Evolutionary conservation across 1,140 invertebrate species (phyloP).

Genomic region (Drosophila kurseongensis): DNA sequence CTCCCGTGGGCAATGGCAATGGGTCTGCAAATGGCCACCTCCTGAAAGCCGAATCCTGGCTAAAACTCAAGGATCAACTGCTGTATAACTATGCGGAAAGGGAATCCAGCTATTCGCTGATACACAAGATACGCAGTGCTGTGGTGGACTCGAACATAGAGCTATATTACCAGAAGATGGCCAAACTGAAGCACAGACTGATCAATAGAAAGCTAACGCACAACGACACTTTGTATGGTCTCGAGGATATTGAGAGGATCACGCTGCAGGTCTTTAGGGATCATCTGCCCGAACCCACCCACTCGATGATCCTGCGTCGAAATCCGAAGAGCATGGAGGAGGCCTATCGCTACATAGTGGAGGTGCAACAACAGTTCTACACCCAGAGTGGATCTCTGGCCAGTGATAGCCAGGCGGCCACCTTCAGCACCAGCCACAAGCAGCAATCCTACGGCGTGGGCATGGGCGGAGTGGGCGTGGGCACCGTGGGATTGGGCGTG

Average conservation of each 20-base stretch:
- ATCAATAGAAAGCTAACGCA: constrained; percentile 69
- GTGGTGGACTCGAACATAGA: constrained; percentile 72
- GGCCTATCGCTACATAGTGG: constrained; percentile 73
- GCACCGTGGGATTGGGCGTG: constrained; percentile 38
- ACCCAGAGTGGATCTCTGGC: constrained; percentile 69
- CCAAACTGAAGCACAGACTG: constrained; percentile 66
- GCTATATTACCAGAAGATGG: constrained; percentile 71
- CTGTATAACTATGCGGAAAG: constrained; percentile 65
- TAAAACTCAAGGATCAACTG: constrained; percentile 68
- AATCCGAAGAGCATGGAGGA: constrained; percentile 79
- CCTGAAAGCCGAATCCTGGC: constrained; percentile 62
- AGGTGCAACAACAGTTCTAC: constrained; percentile 74
- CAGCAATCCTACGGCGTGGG: constrained; percentile 55
- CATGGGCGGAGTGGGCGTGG: constrained; percentile 54
- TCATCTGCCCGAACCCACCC: constrained; percentile 68
- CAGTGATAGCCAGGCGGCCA: constrained; percentile 61
- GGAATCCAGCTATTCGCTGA: constrained; percentile 67
- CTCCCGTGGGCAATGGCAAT: constrained; percentile 47
- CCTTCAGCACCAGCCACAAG: constrained; percentile 71
- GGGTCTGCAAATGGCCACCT: constrained; percentile 34
- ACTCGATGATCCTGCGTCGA: constrained; percentile 69
- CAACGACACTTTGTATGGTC: constrained; percentile 62
- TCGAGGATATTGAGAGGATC: constrained; percentile 70
- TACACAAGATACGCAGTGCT: constrained; percentile 65
- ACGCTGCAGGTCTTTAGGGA: constrained; percentile 69